Conservation (phyloP, 2,888 invertebrate species). For the Cataglyphis altisquamis region DNA sequence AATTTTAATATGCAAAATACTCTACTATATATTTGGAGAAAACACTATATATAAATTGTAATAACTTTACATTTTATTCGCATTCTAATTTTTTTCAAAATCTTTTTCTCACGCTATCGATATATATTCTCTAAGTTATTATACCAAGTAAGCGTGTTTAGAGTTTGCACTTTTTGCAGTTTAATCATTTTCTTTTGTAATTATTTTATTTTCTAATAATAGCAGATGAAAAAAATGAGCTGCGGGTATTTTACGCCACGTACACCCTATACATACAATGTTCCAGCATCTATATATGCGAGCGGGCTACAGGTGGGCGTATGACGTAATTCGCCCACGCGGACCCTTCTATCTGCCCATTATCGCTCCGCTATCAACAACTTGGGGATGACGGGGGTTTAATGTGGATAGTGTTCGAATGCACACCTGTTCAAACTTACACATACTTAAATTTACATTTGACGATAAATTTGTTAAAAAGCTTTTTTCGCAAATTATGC, state of each 20-base stretch:
- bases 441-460: background rate
- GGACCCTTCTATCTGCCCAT: conserved; percentile 76
- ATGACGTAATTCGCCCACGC: conserved; percentile 84
- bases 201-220: background rate
- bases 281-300: conserved; percentile 66
- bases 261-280: conserved; percentile 70
- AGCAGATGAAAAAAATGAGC: background rate
- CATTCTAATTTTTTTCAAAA: background rate
- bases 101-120: background rate
- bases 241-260: background rate
- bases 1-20: background rate
- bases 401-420: conserved; percentile 25
- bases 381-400: conserved; percentile 38
- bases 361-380: conserved; percentile 74
- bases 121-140: background rate
- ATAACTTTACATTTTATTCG: background rate
- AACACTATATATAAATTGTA: background rate
- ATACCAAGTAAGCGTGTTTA: background rate
- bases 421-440: conserved; percentile 38
- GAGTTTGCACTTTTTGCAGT: background rate
- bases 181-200: background rate
- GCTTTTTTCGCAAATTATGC: background rate
- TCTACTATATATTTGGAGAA: background rate
- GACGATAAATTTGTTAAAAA: conserved; percentile 18
- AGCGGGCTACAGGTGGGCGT: conserved; percentile 83